Base-by-base conservation (phyloP, 2,888 invertebrate species). In the Dynastes grantii region DNA sequence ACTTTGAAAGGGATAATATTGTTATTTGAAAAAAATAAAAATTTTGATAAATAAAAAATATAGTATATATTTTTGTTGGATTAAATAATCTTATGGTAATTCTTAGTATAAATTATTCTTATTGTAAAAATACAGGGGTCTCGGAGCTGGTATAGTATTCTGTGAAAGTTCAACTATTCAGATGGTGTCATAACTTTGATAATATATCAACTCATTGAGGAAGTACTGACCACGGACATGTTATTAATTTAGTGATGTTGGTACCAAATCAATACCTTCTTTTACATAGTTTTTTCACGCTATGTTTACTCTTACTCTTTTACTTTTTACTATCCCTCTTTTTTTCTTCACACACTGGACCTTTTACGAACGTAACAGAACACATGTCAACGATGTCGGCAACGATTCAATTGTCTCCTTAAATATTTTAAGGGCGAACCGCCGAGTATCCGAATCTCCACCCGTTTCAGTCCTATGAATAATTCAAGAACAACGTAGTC, bases 351-450 rank as follows among this genome's bases (percentile, higher is more conserved):
- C 22, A 22, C 55, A 22, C 55, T 58, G 55, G 22, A 58, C 22
- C 55, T 58, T 45, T 58, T 22, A 58, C 16, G 22, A 58, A 58
- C 55, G 22, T 58, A 22, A 58, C 16, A 22, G 55, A 63, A 63
- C 63, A 63, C 32, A 63, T 63, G 63, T 63, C 63, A 29, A 63
- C 32, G 61, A 61, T 27, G 27, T 27, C 67, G 49, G 67, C 49
- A 68, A 68, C 67, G 51, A 68, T 68, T 68, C 68, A 68, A 68
- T 68, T 68, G 68, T 68, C 68, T 68, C 68, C 68, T 68, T 68
- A 68, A 68, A 68, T 68, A 51, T 68, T 68, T 68, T 51, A 51
- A 68, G 45, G 51, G 29, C 63, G 13, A 22, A 63, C 63, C 51
- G 27, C 68, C 51, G 51, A 58, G 16, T 27, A n/a, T 29, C 68